A percentile compares a stretch with the other conserved stretches of the same genome.
Evolutionary conservation across 2,797 vertebrate species (phyloP).

Genomic region (Thaleichthys pacificus): DNA sequence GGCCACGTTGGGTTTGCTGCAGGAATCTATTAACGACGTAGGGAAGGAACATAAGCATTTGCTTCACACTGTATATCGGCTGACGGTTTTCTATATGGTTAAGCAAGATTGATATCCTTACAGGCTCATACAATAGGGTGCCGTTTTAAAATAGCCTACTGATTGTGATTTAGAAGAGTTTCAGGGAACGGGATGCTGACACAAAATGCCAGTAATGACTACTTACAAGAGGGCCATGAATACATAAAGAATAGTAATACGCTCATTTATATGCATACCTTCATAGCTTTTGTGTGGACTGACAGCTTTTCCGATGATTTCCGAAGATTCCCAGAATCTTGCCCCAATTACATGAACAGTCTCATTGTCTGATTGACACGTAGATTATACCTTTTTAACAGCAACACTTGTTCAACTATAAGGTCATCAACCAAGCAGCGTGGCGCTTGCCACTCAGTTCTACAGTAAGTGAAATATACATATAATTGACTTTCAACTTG

Average conservation of each 20-base stretch:
- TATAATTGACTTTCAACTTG: neutral
- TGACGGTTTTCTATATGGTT: no score
- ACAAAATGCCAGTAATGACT: neutral
- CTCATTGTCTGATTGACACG: conserved; percentile 9
- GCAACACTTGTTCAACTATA: neutral
- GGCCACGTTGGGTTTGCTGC: conserved; percentile 48
- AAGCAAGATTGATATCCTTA: no score
- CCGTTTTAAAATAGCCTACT: neutral
- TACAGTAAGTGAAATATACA: neutral
- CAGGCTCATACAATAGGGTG: no score
- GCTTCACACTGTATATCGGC: no score
- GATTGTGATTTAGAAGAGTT: neutral
- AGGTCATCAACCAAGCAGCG: conserved; percentile 9
- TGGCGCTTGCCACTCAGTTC: conserved; percentile 1
- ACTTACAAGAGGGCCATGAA: neutral
- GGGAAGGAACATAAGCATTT: conserved; percentile 42
- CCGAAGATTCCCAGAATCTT: neutral
- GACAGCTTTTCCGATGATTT: conserved; percentile 2
- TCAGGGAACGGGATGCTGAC: neutral
- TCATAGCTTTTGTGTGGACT: conserved; percentile 10
- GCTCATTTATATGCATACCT: neutral
- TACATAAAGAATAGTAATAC: conserved; percentile 1
- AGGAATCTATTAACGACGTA: conserved; percentile 49
- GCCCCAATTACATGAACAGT: neutral
- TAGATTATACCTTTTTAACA: conserved; percentile 9